Base-by-base conservation (phyloP, 2,888 invertebrate genomes). In the Drosophila mimetica region DNA sequence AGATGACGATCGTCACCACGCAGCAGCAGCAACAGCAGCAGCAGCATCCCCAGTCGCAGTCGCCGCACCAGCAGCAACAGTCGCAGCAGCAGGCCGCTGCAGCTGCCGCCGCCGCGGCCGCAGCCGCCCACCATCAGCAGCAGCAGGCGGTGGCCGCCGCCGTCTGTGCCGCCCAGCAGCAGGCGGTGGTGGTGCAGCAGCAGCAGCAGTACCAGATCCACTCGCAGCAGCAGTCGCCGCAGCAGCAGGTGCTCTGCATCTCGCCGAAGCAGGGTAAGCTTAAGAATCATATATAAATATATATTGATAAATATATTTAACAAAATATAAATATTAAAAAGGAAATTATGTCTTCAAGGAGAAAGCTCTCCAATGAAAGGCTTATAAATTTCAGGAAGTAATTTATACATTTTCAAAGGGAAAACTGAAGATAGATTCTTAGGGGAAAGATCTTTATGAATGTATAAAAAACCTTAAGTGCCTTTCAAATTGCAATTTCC, bases 151-250 rank as follows among this genome's bases (percentile, higher is more conserved):
- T 90, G 48, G 89, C 89, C 60, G 89, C 90, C 46, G 89, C 89
- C 50, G 88, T 88, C 59, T 89, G 89, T 58, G 88, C 88, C 59
- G 88, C 90, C 44, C 90, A 90, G 48, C 90, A 90, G 61, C 90
- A 90, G 70, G 90, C 89, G 14, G 89, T 88, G 37, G 89, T 90
- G 57, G 91, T 89, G 54, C 85, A 83, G 53, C 79, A 79, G 64
- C 78, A 76, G 30, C 90, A 91, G 72, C 91, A 91, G 88, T 91
- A 91, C 79, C 92, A 92, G 75, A 91, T 91, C 55, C 91, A 91
- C 67, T 91, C 92, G 75, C 91, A 91, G 79, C 92, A 91, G 76
- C 92, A 91, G 77, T 91, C 92, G 76, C 91, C 92, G 73, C 91
- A 91, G 82, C 92, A 92, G 84, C 92, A 92, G 83, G 86, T 91